Evolutionary conservation across 2,888 invertebrate genomes (phyloP), one percentile per base, ranked within the genome.

Genomic region (Venusia cambrica): DNA sequence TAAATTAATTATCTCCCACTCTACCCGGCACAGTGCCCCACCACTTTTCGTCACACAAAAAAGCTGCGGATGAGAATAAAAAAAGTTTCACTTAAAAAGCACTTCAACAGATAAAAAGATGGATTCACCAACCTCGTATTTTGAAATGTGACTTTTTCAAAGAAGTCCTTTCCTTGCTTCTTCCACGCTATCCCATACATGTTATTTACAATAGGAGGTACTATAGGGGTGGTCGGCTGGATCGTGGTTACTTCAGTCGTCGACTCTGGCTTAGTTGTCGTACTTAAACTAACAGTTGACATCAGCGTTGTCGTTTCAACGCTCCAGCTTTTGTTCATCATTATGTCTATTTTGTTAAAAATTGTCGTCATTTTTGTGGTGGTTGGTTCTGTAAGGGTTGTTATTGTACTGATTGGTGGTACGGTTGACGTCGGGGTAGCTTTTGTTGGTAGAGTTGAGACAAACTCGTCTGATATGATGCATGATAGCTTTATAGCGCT

Each of bases 401-500:
- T 75, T 12, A 62, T 45, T 26, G 72, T 57, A 6, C 74, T 76
- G 3, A 71, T 67, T 12, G 68, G 50, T 8, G 69, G 64, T 4
- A 63, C 38, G 8, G 65, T 45, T 1, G 75, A 72, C 5, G 75
- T 70, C 1, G 52, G 34, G 15, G 76, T 61, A 7, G 62, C 45
- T 55, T 75, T 76, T 3, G 70, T 73, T 2, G 76, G 58, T 36
- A 79, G 51, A 9, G 73, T 65, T 20, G 64, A 50, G 21, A 74
- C 55, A 39, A 72, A 85, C 37, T 83, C 77, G 31, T 84, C 84
- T 60, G 85, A 80, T 79, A 87, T 81, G 62, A 79, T 71, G 57
- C 92, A 92, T 14, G 90, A 89, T 44, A 93, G 80, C 70, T 92
- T 92, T 52, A 93, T 92, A 34, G 91, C 89, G 69, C 92, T 93